phyloP scores from a whole-genome alignment of 2,113 vertebrate species.

The Apaloderma vittatum region DNA sequence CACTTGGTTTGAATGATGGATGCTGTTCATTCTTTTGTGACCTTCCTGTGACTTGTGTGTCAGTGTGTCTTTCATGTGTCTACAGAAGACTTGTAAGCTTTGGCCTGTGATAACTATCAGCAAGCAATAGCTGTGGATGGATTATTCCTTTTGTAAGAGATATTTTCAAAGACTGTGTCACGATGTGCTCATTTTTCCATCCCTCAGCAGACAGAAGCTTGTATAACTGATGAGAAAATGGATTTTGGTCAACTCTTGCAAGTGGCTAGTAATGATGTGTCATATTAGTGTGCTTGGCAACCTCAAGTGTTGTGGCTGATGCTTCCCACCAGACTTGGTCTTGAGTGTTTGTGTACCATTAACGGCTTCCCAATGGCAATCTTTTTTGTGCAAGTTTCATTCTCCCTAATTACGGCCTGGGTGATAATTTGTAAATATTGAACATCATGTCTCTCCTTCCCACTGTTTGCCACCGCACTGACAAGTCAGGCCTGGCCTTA shows the following conservation, averaged over 20 bases:
- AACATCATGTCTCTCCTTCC: not conserved
- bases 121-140: constrained; percentile 11
- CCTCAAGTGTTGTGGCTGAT: not conserved
- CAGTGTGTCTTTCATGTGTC: constrained; percentile 31
- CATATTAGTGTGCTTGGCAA: constrained; percentile 17
- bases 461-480: not conserved
- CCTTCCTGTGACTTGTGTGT: constrained; percentile 1
- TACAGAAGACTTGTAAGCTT: constrained; percentile 17
- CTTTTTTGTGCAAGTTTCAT: not conserved
- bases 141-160: constrained; percentile 24
- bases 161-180: constrained; percentile 61
- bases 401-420: not conserved
- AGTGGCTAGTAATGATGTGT: constrained; percentile 50
- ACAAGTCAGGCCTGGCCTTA: constrained; percentile 6
- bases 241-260: constrained; percentile 38
- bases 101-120: not conserved
- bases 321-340: not conserved
- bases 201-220: constrained; percentile 20
- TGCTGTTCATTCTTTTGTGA: constrained; percentile 14
- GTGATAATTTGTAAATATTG: not conserved
- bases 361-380: not conserved
- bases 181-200: constrained; percentile 41
- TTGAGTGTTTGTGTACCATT: not conserved
- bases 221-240: constrained; percentile 43
- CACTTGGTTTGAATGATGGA: constrained; percentile 32